Conservation (phyloP, 1,140 invertebrate species). For the Caenorhabditis briggsae region DNA sequence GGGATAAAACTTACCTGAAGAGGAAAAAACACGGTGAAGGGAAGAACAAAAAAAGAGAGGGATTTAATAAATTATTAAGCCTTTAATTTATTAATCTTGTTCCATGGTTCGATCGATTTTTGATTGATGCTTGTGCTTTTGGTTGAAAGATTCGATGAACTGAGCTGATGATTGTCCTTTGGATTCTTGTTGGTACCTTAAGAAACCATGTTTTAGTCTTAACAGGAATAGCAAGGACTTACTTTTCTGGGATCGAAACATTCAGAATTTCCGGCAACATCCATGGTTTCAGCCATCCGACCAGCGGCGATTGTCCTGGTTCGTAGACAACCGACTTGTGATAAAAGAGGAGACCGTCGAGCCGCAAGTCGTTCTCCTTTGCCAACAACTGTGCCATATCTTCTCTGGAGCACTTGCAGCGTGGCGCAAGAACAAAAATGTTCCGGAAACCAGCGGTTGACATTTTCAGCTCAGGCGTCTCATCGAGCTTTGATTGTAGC, state of each 20-base stretch:
- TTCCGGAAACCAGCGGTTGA: slow-evolving; percentile 68
- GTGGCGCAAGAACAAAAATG: slow-evolving; percentile 80
- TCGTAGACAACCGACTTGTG: slow-evolving; percentile 85
- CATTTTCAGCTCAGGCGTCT: slow-evolving; percentile 35
- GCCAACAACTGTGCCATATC: slow-evolving; percentile 67
- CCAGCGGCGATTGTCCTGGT: slow-evolving; percentile 86
- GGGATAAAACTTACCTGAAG: slow-evolving; percentile 13
- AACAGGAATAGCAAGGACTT: too few relatives aligned
- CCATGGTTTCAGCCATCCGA: slow-evolving; percentile 89
- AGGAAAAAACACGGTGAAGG: not conserved
- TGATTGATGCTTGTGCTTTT: slow-evolving; percentile 62
- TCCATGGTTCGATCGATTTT: slow-evolving; percentile 35
- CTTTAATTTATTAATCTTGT: not conserved
- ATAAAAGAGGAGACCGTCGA: slow-evolving; percentile 88
- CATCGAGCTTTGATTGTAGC: slow-evolving; percentile 58
- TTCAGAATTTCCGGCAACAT: slow-evolving; percentile 88
- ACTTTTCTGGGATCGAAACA: slow-evolving; percentile 79
- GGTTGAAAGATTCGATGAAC: slow-evolving; percentile 64
- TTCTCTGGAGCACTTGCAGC: slow-evolving; percentile 78
- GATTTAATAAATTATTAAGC: not conserved
- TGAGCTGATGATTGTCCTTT: slow-evolving; percentile 25
- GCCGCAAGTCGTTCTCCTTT: slow-evolving; percentile 8
- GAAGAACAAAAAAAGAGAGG: not conserved
- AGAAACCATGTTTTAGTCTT: slow-evolving; percentile 28
- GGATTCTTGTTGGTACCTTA: not conserved